phyloP scores from a whole-genome alignment of 2,797 vertebrate species.

The Diplodus sargus region DNA sequence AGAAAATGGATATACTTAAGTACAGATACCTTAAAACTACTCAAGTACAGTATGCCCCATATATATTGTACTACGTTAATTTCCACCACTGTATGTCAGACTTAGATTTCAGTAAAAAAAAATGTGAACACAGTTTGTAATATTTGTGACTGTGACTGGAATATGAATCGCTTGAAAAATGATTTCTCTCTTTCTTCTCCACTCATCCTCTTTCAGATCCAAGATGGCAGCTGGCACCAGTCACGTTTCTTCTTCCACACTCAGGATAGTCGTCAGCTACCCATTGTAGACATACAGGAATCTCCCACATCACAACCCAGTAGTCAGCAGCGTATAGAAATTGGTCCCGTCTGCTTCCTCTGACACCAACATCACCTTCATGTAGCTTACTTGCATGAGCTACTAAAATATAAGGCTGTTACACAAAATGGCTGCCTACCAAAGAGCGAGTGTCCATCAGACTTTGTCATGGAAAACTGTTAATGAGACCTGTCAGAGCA shows the following conservation, averaged over 20 bases:
- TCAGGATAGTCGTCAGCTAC: slow-evolving; percentile 93
- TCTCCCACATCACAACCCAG: slow-evolving; percentile 79
- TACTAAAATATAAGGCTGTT: slow-evolving; percentile 52
- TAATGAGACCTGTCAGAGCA: slow-evolving; percentile 44
- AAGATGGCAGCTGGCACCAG: slow-evolving; percentile 94
- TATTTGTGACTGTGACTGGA: neutral
- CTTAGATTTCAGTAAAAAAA: neutral
- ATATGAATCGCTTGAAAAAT: slow-evolving; percentile 9
- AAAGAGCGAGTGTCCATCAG: slow-evolving; percentile 49
- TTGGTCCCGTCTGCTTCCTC: slow-evolving; percentile 94
- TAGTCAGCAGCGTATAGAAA: slow-evolving; percentile 88
- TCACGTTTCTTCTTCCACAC: slow-evolving; percentile 92
- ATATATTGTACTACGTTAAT: too few relatives aligned
- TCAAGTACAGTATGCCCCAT: too few relatives aligned
- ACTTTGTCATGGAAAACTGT: slow-evolving; percentile 39
- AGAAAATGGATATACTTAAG: too few relatives aligned
- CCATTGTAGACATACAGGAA: slow-evolving; percentile 88
- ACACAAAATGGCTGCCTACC: slow-evolving; percentile 48
- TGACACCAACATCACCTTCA: slow-evolving; percentile 58
- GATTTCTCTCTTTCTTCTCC: neutral
- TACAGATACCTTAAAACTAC: too few relatives aligned
- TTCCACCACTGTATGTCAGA: neutral
- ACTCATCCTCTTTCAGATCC: slow-evolving; percentile 84
- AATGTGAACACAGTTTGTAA: neutral
- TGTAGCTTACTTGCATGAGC: slow-evolving; percentile 52